These are phyloP conservation scores for Julus scanicus DNA, from an alignment of 2,888 invertebrate genomes.

Conservation along the genomic window DNA sequence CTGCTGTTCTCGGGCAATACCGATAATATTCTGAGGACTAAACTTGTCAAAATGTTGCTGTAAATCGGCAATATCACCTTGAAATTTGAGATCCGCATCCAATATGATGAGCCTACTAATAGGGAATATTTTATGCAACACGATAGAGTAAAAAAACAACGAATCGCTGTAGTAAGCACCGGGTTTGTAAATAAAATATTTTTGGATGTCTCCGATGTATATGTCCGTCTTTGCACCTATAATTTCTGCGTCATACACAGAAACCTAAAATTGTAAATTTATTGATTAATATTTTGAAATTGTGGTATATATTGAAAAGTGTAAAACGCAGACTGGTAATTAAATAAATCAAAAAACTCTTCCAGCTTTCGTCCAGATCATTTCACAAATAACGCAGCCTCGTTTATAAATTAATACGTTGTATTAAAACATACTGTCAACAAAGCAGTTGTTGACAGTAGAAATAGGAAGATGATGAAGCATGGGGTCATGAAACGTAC, in stretches of 20 bases:
- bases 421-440: too few species aligned
- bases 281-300: background rate
- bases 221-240: conserved; percentile 73
- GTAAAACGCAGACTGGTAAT: background rate
- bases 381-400: too few species aligned
- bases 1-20: conserved; percentile 78
- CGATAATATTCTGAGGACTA: conserved; percentile 74
- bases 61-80: conserved; percentile 74
- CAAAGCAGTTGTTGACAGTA: too few species aligned
- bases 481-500: too few species aligned
- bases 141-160: conserved; percentile 81
- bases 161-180: conserved; percentile 82
- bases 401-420: too few species aligned
- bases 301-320: background rate
- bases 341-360: too few species aligned
- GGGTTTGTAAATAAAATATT: conserved; percentile 76
- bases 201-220: conserved; percentile 76
- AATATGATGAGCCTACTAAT: conserved; percentile 74
- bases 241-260: conserved; percentile 70
- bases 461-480: too few species aligned
- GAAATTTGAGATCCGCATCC: conserved; percentile 82
- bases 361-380: too few species aligned
- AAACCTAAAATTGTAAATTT: conserved; percentile 53
- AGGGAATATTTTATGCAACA: conserved; percentile 77
- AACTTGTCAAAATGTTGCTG: conserved; percentile 77